Conservation (phyloP, 2,888 invertebrate species). For the Tipula unca region DNA sequence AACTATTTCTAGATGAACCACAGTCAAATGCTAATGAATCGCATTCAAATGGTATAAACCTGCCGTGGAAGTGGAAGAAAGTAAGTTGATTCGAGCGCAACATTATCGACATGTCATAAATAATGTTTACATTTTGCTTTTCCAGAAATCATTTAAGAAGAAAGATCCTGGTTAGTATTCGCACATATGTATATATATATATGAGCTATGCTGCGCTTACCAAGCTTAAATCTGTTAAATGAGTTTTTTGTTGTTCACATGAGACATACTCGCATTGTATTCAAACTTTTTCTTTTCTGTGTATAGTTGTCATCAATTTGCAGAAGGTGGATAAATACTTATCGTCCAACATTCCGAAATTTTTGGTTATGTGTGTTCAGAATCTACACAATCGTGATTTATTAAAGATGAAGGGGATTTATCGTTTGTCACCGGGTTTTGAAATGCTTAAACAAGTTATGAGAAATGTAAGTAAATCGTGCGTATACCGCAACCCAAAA, state of each 20-base stretch:
- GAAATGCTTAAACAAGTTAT: not conserved
- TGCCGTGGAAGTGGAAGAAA: not conserved
- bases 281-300: not conserved
- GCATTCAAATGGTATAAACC: not conserved
- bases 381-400: not conserved
- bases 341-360: not conserved
- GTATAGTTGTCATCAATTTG: not conserved
- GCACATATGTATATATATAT: too few species aligned
- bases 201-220: not conserved
- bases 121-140: not conserved
- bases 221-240: not conserved
- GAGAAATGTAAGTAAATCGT: not conserved
- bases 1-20: not conserved
- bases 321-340: not conserved
- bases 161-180: not conserved
- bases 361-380: not conserved
- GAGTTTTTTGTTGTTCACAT: not conserved
- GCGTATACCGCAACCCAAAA: too few species aligned
- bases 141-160: not conserved
- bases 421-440: not conserved
- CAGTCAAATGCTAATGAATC: not conserved
- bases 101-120: not conserved
- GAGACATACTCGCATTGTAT: not conserved
- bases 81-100: not conserved
- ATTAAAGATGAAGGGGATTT: not conserved